Evolutionary conservation across 2,888 invertebrate species (phyloP), one percentile per base, ranked within the genome.

Genomic region (Argyra leucocephala): DNA sequence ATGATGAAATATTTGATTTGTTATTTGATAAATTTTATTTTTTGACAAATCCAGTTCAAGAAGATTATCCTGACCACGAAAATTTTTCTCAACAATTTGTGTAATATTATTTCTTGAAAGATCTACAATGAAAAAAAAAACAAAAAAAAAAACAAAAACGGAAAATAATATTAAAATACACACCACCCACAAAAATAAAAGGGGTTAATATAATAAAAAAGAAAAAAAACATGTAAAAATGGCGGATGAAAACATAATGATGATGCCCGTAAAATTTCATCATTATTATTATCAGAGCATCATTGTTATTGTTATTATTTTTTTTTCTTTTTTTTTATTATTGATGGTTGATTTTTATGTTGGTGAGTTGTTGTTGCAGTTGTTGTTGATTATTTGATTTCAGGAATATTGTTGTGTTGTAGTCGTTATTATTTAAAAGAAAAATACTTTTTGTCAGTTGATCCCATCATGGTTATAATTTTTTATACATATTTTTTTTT

Each of bases 71-170:
- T 91, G 83, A 22, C 90, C 91, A 65, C 89, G 84, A 78, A 92
- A 91, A 78, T 90, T 90, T 69, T 87, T 86, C 68, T 87, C 86
- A 67, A 82, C 82, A 63, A 89, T 83, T 64, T 84, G 82, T 58
- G 86, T 86, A 36, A 92, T 84, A 73, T 88, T 90, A 77, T 92
- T 92, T 72, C 84, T 79, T 3, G 88, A 86, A 63, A 92, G 81
- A 77, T 91, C 88, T 71, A 9, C 58, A 58, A 58, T 22, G 18
- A 58, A 63, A 37, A 10, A 48, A 48, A 48, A 15, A 18, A 48
- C 15, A 48, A 48, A 48, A 10, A 15, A 48, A 12, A 48, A 18
- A 48, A 48, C 18, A 18, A 48, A 48, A 18, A 48, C 18, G 18
- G 18, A 15, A 48, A 48, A 15, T 18, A 12, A 48, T 15, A 48